Evolutionary conservation across 1,140 invertebrate genomes (phyloP), one percentile per base, ranked within the genome.

Genomic region (Ceratosolen fusciceps): DNA sequence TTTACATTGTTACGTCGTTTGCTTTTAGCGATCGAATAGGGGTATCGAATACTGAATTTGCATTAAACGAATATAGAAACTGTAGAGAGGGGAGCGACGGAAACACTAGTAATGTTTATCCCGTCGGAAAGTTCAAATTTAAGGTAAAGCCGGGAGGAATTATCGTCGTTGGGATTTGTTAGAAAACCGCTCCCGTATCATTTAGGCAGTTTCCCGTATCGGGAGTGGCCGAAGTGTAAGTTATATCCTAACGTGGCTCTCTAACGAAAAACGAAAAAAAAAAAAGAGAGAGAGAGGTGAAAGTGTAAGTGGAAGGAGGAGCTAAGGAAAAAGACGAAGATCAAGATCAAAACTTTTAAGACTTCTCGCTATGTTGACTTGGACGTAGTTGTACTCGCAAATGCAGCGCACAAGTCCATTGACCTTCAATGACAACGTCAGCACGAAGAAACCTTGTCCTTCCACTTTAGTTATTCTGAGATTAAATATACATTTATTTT

Each of bases 401-500:
- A 37, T n/a, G 31, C 37, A 49, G 0, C 58, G 26, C 39, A 24
- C 70, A 58, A 39, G 78, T 74, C 24, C 72, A 26, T 79, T 79
- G 78, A 79, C 78, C 77, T 29, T 12, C 14, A 49, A 43, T 70
- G 58, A 43, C 58, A 56, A 54, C 77, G 70, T 73, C 70, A 67
- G 77, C 60, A 65, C 71, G 0, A 29, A 68, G 56, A 79, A 62
- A 60, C 70, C 71, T 79, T 58, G 71, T 74, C 71, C 72, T 79
- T 73, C 77, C 49, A 74, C 62, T 79, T 79, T 74, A 47, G 56
- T 34, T 24, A 70, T 62, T 68, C 70, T 60, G 62, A 70, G 78
- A 79, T 79, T 79, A 62, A 74, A 58, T 72, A 47, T 72, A 62
- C 71, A 39, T 47, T 67, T 67, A 67, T 74, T 79, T 79, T 47